Base-by-base conservation (phyloP, 2,797 vertebrate species). In the Danio albolineatus region DNA sequence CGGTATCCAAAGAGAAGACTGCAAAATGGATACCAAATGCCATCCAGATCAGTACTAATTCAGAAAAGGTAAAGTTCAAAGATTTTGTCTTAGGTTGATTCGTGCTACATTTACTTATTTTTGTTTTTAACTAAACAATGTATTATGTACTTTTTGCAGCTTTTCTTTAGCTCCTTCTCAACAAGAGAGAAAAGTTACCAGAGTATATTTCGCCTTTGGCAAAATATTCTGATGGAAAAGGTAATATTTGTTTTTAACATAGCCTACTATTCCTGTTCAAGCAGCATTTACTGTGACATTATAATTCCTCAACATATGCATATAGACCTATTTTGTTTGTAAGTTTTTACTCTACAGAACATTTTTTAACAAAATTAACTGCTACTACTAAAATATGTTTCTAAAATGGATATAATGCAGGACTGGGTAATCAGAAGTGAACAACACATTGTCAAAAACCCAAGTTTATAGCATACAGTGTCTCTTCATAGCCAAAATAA, bases 1-100 rank as follows among this genome's bases (percentile, higher is more conserved):
- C 93, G 62, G 92, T 98, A 91, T 95, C 93, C 62, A 96, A 95
- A 88, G 97, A 98, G 88, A 99, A 99, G 89, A 98, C 95, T 0
- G 97, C 96, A 73, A 94, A 94, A 16, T 92, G 96, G 76, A 98
- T 99, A 85, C 97, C 96, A 86, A 98, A 98, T 48, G 96, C 97
- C 83, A 97, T 98, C 88, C 96, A 97, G 93, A 92, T 99, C 85
- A 89, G 88, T 89, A 95, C 95, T 0, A 88, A 88, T 59, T 86
- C 92, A 38, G 97, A 99, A 60, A 98, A 97, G 96, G 97, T 98
- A 69, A 36, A 62, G 14, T 13, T 46, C 13, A 59, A 10, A 10
- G 0, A 12, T 28, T 38, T 10, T 19, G 9, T 14, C 4, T 10
- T 51, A 16, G 21, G 53, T 54, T 76, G 3, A 44, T 4, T 21